These are phyloP conservation scores for Asbolus verrucosus DNA, from an alignment of 1,140 invertebrate genomes.

Conservation along the genomic window DNA sequence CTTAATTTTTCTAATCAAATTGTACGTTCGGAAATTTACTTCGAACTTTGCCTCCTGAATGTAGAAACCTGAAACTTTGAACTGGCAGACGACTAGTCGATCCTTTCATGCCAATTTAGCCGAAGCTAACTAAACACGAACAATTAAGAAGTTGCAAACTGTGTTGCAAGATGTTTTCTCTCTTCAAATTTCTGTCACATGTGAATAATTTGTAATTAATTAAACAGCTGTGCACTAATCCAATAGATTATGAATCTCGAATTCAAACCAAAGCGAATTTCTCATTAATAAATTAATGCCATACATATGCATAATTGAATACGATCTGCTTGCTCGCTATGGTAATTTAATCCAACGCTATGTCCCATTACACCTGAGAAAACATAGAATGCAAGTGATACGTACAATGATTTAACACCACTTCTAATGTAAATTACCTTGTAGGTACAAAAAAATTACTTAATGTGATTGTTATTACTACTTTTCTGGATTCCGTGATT, in stretches of 20 bases:
- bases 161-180: not conserved
- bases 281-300: conserved; percentile 23
- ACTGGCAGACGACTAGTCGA: not conserved
- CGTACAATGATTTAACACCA: not conserved
- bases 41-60: conserved; percentile 9
- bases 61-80: too few species aligned
- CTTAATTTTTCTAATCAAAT: conserved; percentile 9
- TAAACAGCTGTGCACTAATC: conserved; percentile 1
- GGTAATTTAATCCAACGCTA: conserved; percentile 16
- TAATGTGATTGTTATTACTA: not conserved
- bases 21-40: conserved; percentile 4
- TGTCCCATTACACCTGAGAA: conserved; percentile 14
- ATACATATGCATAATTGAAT: conserved; percentile 23
- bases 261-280: conserved; percentile 9
- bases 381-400: conserved; percentile 3
- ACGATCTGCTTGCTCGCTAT: conserved; percentile 1
- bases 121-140: conserved; percentile 15
- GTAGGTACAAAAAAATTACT: not conserved
- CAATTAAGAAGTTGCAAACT: conserved; percentile 26
- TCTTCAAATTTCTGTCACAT: not conserved
- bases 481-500: conserved; percentile 2
- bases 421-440: too few species aligned
- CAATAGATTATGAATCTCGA: conserved; percentile 1
- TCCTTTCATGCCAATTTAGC: conserved; percentile 28
- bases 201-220: conserved; percentile 18